These are phyloP conservation scores for Rhamnusium bicolor DNA, from an alignment of 2,888 invertebrate genomes.

Conservation along the genomic window DNA sequence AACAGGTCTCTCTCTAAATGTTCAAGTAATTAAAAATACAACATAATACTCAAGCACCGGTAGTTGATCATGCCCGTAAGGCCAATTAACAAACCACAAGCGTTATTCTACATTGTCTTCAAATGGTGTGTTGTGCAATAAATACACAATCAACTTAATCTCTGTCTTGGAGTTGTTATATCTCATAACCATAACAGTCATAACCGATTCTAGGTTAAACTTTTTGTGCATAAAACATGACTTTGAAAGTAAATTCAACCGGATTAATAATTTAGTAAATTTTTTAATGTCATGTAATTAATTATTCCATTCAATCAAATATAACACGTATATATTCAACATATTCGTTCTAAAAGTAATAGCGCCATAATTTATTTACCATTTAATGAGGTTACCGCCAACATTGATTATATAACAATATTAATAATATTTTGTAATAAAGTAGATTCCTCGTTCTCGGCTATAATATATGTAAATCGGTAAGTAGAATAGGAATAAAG, in stretches of 20 bases:
- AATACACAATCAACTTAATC: slow-evolving; percentile 15
- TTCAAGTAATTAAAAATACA: too few relatives aligned
- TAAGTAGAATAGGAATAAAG: background rate
- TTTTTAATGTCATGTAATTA: background rate
- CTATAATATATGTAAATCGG: background rate
- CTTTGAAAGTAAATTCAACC: slow-evolving; percentile 31
- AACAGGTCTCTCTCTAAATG: too few relatives aligned
- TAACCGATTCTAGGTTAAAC: slow-evolving; percentile 31
- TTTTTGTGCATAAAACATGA: slow-evolving; percentile 29
- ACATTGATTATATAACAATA: slow-evolving; percentile 5
- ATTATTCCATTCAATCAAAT: slow-evolving; percentile 6
- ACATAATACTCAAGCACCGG: too few relatives aligned
- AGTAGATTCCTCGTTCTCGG: background rate
- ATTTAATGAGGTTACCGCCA: background rate
- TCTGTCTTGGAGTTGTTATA: background rate
- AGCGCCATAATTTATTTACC: background rate
- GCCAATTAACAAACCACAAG: background rate
- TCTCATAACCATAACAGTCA: too few relatives aligned
- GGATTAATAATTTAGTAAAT: slow-evolving; percentile 18
- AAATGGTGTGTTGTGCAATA: slow-evolving; percentile 17
- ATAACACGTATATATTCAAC: background rate
- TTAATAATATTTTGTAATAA: slow-evolving; percentile 11
- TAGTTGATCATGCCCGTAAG: background rate
- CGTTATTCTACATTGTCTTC: background rate
- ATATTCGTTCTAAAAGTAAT: background rate